Conservation (phyloP, 2,888 invertebrate genomes). For the Spodoptera littoralis region DNA sequence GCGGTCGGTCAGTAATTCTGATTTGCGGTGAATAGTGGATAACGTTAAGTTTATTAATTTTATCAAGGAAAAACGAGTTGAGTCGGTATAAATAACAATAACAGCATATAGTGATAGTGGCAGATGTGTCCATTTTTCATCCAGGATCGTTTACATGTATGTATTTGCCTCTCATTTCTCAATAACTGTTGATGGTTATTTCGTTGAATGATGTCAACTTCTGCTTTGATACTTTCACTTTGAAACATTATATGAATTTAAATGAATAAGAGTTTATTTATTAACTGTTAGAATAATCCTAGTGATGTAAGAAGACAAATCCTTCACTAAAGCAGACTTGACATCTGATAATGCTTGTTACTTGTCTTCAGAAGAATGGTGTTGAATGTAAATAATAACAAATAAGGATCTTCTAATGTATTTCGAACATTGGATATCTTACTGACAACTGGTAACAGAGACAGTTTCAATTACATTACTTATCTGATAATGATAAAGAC, state of each 20-base stretch:
- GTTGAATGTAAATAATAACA: constrained; percentile 56
- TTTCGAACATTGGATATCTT: constrained; percentile 23
- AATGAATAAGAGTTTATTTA: constrained; percentile 22
- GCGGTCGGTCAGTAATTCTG: constrained; percentile 49
- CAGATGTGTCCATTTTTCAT: constrained; percentile 31
- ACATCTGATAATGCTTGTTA: constrained; percentile 7
- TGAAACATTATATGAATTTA: constrained; percentile 47
- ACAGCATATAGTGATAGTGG: constrained; percentile 48
- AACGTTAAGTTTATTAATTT: constrained; percentile 22
- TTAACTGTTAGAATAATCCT: not conserved
- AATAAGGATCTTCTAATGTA: constrained; percentile 28
- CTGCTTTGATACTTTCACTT: constrained; percentile 72
- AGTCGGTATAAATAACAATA: constrained; percentile 27
- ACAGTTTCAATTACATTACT: constrained; percentile 5
- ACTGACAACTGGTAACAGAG: constrained; percentile 1
- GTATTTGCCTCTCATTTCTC: constrained; percentile 51
- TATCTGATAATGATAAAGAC: constrained; percentile 23
- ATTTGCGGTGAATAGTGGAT: constrained; percentile 46
- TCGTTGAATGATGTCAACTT: constrained; percentile 74
- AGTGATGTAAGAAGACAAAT: constrained; percentile 24
- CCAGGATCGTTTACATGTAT: constrained; percentile 52
- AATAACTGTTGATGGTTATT: constrained; percentile 54
- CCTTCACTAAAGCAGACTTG: constrained; percentile 3
- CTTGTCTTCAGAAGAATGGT: constrained; percentile 25
- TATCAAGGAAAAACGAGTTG: constrained; percentile 25